Evolutionary conservation across 2,888 invertebrate genomes (phyloP).

Genomic region (Himalopsyche tibetana): DNA sequence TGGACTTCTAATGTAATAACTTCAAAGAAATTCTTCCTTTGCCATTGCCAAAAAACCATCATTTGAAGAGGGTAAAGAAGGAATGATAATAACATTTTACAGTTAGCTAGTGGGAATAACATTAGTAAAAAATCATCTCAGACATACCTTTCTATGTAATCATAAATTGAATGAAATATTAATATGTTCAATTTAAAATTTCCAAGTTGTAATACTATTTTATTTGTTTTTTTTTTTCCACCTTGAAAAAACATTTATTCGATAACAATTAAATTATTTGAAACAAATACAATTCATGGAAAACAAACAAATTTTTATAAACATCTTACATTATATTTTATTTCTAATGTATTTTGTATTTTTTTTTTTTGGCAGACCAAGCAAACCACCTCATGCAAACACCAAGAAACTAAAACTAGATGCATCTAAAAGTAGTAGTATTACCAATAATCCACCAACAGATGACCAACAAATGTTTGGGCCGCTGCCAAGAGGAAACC

Average conservation of each 20-base stretch:
- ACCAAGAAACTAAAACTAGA: conserved; percentile 61
- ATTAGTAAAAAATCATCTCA: no score
- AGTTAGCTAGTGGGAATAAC: no score
- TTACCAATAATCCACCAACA: conserved; percentile 67
- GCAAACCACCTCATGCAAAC: conserved; percentile 66
- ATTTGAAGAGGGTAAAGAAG: no score
- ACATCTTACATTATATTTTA: conserved; percentile 48
- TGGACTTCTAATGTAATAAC: no score
- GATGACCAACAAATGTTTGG: conserved; percentile 71
- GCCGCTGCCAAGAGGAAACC: conserved; percentile 79
- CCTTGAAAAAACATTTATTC: background rate
- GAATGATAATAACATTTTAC: no score
- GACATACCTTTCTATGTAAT: no score
- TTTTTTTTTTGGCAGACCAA: conserved; percentile 49
- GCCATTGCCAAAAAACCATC: no score
- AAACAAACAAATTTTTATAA: conserved; percentile 22
- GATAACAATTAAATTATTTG: background rate
- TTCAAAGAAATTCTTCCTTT: no score
- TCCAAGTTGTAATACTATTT: no score
- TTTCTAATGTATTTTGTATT: conserved; percentile 24
- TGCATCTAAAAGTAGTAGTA: background rate
- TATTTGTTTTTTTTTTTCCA: background rate
- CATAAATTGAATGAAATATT: no score
- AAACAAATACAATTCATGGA: background rate
- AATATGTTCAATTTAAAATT: no score